Base-by-base conservation (phyloP, 2,888 invertebrate species). In the Apoda limacodes region DNA sequence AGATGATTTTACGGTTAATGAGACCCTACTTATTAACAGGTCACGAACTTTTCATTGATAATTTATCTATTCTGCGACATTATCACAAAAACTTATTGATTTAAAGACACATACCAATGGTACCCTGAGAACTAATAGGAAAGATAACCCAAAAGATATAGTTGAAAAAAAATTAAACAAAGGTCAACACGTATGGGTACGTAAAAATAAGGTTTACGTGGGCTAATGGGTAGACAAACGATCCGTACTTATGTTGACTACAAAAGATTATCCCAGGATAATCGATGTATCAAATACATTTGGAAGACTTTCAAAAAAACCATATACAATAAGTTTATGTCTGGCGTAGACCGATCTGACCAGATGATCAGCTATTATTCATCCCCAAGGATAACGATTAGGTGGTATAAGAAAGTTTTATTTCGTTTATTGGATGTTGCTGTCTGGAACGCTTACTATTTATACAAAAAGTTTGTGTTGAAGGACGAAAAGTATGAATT, bases 291-390 rank as follows among this genome's bases (percentile, higher is more conserved):
- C 5, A 31, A 43, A 40, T 24, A 28, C 30, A 32, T 21, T 20
- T 28, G 39, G 37, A 9, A 31, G 34, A 17, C 1, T 13, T 5
- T 26, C 9, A 11, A 21, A 9, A 6, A 40, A 43, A 26, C 39
- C 40, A 1, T 9, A 13, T 43, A 44, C 30, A 44, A 42, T 30
- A 26, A 25, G 26, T 33, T 30, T 27, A 42, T 42, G 39, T 33
- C 34, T 13, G 40, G 44, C 9, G 25, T 40, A 9, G 40, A 42
- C 21, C 21, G 38, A 13, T 20, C 33, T 14, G 40, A 44, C 25
- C 40, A 43, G 14, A 39, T 43, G 40, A 24, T 42, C 5, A 15
- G 25, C 4, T 44, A 44, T 28, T 44, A 44, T 28, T 42, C 35
- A 15, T 34, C 34, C n/a, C 35, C 39, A 12, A 25, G 37, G n/a